Conservation (phyloP, 2,888 invertebrate genomes). For the Drosophila meridiana region DNA sequence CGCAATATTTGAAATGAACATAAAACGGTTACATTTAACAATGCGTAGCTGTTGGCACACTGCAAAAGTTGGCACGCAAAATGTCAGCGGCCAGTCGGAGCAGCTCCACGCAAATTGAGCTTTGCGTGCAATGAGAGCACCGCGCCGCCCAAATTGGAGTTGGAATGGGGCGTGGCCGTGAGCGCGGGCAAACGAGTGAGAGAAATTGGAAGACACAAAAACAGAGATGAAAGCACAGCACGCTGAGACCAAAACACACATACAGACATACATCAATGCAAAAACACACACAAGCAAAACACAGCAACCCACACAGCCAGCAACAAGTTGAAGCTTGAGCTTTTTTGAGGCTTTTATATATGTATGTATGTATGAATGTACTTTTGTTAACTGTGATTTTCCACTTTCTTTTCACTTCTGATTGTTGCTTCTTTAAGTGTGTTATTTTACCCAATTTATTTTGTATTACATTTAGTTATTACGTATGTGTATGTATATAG, state of each 20-base stretch:
- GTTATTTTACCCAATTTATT: constrained; percentile 44
- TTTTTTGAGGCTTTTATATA: constrained; percentile 35
- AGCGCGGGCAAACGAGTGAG: constrained; percentile 54
- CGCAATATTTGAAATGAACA: constrained; percentile 70
- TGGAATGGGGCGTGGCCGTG: constrained; percentile 43
- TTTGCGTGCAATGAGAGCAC: constrained; percentile 74
- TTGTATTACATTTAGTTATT: constrained; percentile 52
- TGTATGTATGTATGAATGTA: constrained; percentile 35
- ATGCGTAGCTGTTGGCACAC: constrained; percentile 87
- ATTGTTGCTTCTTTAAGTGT: constrained; percentile 37
- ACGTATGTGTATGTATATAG: constrained; percentile 56
- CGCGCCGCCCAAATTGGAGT: constrained; percentile 46
- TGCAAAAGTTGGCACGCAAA: constrained; percentile 86
- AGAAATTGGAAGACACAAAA: constrained; percentile 56
- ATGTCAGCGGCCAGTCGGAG: constrained; percentile 82
- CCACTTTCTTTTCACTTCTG: constrained; percentile 29
- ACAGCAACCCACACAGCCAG: constrained; percentile 41
- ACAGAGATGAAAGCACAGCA: constrained; percentile 52
- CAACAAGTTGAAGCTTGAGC: constrained; percentile 66
- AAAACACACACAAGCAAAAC: constrained; percentile 8
- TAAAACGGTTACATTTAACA: constrained; percentile 38
- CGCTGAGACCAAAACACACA: constrained; percentile 53
- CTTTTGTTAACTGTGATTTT: constrained; percentile 57
- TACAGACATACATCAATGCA: constrained; percentile 28
- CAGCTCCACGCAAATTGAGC: constrained; percentile 82